Base-by-base conservation (phyloP, 2,113 vertebrate species). In the Alethe diademata region DNA sequence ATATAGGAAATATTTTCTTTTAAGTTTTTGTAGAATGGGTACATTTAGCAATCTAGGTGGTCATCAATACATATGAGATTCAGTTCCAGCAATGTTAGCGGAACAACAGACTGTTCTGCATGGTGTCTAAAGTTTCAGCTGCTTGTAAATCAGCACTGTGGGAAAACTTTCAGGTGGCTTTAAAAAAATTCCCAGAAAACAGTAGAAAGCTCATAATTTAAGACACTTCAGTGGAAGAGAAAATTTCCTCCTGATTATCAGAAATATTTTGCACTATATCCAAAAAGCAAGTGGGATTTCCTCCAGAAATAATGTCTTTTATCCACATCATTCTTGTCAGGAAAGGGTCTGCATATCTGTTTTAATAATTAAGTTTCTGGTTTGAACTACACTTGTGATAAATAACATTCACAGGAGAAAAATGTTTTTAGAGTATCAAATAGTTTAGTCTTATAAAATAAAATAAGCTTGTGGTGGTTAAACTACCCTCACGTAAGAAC, bases 141-240 rank as follows among this genome's bases (percentile, higher is more conserved):
- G 51, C 75, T 90, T 93, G 64, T 76, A 92, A 93, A 93, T 19
- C 43, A 86, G 60, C 36, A 80, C 56, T 83, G 72, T 69, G 88
- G 58, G 93, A 93, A 96, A 95, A 88, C 31, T 76, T 86, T 29
- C 19, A 80, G 71, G 62, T 81, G 48, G 82, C 43, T 90, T 87
- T 62, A 56, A 87, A 94, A 93, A 95, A 80, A 58, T 11, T 51
- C 43, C 56, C 17, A 8, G 80, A 83, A 67, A 93, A 60, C 51
- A 83, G 56, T 29, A 78, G 88, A 94, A 94, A 92, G 48, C 25
- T 90, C 72, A 47, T 81, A 48, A 90, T 65, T 93, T 90, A 93
- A 86, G 90, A 83, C 51, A 80, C 16, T 80, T 70, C 38, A 51
- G 71, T 64, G 43, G 24, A 79, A 90, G 23, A 83, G 20, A 73